These are phyloP conservation scores for Polyodon spathula DNA, from an alignment of 2,113 vertebrate genomes.

Conservation along the genomic window DNA sequence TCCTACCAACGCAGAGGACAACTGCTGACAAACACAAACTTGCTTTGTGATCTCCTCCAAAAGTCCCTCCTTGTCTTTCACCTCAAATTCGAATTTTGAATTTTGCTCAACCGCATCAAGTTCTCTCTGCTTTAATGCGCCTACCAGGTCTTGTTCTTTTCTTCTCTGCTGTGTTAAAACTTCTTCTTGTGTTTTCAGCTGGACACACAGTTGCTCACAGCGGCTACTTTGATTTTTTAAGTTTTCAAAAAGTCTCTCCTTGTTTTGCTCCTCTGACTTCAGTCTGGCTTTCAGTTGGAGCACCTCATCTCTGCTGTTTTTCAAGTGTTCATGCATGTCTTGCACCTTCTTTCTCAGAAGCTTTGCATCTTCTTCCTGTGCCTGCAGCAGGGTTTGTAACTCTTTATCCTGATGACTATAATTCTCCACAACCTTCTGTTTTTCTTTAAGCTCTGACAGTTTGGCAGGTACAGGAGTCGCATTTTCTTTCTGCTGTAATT, in stretches of 20 bases:
- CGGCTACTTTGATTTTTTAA: slow-evolving; percentile 35
- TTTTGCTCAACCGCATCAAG: slow-evolving; percentile 5
- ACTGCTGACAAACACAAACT: slow-evolving; percentile 39
- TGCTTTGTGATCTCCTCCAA: slow-evolving; percentile 33
- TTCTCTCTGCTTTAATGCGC: slow-evolving; percentile 24
- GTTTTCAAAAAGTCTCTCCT: slow-evolving; percentile 37
- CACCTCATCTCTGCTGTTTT: slow-evolving; percentile 18
- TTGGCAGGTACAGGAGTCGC: slow-evolving; percentile 20
- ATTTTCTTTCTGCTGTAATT: slow-evolving; percentile 24
- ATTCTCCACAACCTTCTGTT: slow-evolving; percentile 17
- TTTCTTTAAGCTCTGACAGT: slow-evolving; percentile 24
- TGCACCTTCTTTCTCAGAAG: slow-evolving; percentile 25
- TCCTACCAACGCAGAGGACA: slow-evolving; percentile 48
- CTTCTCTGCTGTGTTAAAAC: slow-evolving; percentile 17
- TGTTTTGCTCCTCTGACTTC: slow-evolving; percentile 28
- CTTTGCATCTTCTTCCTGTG: slow-evolving; percentile 19
- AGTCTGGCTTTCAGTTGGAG: slow-evolving; percentile 23
- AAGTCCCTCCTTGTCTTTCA: slow-evolving; percentile 26
- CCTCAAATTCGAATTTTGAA: slow-evolving; percentile 20
- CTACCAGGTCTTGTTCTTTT: slow-evolving; percentile 20
- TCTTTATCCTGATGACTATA: slow-evolving; percentile 18
- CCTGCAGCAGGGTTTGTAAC: slow-evolving; percentile 26
- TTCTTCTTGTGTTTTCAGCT: slow-evolving; percentile 25
- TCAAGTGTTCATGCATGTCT: slow-evolving; percentile 23
- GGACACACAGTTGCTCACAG: slow-evolving; percentile 32